These are phyloP conservation scores for Lasiurus cinereus DNA, from an alignment of 2,113 vertebrate genomes.

Conservation along the genomic window DNA sequence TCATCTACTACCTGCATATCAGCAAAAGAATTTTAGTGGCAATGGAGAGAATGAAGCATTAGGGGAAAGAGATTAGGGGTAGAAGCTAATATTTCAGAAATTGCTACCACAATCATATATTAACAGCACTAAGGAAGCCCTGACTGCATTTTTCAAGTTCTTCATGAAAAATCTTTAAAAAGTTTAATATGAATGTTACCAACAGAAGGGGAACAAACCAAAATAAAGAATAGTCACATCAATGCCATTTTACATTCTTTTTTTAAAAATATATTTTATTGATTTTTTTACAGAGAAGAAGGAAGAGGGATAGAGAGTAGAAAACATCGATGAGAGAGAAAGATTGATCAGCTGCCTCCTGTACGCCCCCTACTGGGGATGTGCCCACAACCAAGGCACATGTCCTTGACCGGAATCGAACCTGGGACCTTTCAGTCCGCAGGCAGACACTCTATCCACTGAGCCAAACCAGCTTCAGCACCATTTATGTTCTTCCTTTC, in stretches of 20 bases:
- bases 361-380: too few relatives aligned
- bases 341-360: too few relatives aligned
- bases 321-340: too few relatives aligned
- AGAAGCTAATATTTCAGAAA: not conserved
- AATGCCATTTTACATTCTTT: not conserved
- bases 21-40: not conserved
- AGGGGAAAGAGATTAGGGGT: not conserved
- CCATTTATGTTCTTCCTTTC: not conserved
- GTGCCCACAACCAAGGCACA: too few relatives aligned
- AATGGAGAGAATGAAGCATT: not conserved
- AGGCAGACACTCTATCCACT: too few relatives aligned
- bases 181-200: not conserved
- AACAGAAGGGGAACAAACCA: not conserved
- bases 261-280: too few relatives aligned
- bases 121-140: not conserved
- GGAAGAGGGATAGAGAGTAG: too few relatives aligned
- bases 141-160: not conserved
- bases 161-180: slow-evolving; percentile 39
- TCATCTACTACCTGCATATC: not conserved
- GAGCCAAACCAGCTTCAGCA: too few relatives aligned
- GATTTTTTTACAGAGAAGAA: too few relatives aligned
- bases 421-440: too few relatives aligned
- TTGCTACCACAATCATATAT: not conserved
- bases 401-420: too few relatives aligned
- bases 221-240: not conserved